Base-by-base conservation (phyloP, 2,797 vertebrate genomes). In the Gobio occitaniae region DNA sequence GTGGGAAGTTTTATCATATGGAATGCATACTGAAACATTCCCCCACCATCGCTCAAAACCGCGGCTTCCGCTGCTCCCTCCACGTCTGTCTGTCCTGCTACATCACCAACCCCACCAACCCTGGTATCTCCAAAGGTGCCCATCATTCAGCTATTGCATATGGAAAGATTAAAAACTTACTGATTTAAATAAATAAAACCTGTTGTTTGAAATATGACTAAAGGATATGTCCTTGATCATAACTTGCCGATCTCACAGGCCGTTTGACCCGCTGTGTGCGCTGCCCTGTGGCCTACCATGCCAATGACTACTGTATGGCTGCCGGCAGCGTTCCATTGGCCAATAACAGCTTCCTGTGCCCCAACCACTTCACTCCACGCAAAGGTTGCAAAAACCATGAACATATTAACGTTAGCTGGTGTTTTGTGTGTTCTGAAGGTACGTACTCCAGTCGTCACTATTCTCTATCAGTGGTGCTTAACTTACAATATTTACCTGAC, bases 371-470 rank as follows among this genome's bases (percentile, higher is more conserved):
- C 93, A 96, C 96, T 1, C 95, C 98, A 0, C 96, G 98, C 76
- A 96, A 97, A 87, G 98, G 98, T 87, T 98, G 96, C 92, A 97
- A 97, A 89, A 99, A 99, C 94, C 98, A 99, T 0, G 98, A 99
- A 78, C 98, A 99, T 91, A 97, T 99, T 93, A 99, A 99, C 3
- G 98, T 99, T 80, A 99, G 98, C 95, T 99, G 98, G 98, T 99
- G 98, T 94, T 99, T 99, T 44, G 98, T 99, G 87, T 99, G 98
- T 93, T 99, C 98, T 0, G 97, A 99, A 97, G 98, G 98, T 97
- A 90, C 71, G 61, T n/a, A 50, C 9, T 63, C n/a, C 3, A 21
- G 4, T 71, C 21, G 3, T 29, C 3, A 0, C 2, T 41, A 9
- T 47, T 68, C 41, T 13, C 17, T 21, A 13, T 76, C 32, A 36